Percentiles rank a stretch among this genome's conserved stretches.
Evolutionary conservation across 2,113 vertebrate genomes (phyloP).

Genomic region (Galbula dea): DNA sequence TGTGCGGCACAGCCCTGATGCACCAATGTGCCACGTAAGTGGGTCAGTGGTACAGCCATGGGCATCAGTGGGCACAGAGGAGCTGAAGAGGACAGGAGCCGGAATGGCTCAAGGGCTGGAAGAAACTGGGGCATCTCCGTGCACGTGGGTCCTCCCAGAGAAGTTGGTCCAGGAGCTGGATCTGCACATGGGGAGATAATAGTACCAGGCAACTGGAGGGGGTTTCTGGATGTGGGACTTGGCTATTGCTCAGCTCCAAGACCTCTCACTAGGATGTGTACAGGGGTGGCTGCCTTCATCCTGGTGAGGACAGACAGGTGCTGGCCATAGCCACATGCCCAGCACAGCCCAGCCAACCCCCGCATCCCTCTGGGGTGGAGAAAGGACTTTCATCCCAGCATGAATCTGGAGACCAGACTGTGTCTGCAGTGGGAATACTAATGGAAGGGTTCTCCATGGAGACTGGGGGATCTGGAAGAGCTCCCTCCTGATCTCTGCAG

Average conservation of each 20-base stretch:
- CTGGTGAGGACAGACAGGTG: fast-evolving
- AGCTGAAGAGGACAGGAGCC: constrained; percentile 25
- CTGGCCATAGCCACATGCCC: fast-evolving
- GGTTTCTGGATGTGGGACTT: not conserved
- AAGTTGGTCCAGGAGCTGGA: not conserved
- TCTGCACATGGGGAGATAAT: not conserved
- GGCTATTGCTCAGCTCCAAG: fast-evolving
- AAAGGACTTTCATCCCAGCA: not conserved
- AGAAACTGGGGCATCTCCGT: constrained; percentile 34
- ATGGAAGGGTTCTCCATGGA: not conserved
- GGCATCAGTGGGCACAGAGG: not conserved
- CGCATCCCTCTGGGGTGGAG: not conserved
- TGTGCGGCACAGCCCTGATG: not conserved
- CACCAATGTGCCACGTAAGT: not conserved
- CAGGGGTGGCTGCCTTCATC: not conserved
- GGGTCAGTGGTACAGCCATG: constrained; percentile 56
- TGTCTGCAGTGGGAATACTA: not conserved
- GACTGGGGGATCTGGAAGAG: not conserved
- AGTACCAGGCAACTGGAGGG: not conserved
- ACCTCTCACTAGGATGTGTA: not conserved
- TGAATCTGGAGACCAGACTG: not conserved
- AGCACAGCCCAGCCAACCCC: not conserved
- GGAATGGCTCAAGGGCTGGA: constrained; percentile 24
- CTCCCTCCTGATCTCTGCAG: not conserved
- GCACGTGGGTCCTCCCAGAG: not conserved